Percentiles rank a stretch among this genome's conserved stretches.
phyloP scores from a whole-genome alignment of 2,797 vertebrate species.

The Microchirus variegatus region DNA sequence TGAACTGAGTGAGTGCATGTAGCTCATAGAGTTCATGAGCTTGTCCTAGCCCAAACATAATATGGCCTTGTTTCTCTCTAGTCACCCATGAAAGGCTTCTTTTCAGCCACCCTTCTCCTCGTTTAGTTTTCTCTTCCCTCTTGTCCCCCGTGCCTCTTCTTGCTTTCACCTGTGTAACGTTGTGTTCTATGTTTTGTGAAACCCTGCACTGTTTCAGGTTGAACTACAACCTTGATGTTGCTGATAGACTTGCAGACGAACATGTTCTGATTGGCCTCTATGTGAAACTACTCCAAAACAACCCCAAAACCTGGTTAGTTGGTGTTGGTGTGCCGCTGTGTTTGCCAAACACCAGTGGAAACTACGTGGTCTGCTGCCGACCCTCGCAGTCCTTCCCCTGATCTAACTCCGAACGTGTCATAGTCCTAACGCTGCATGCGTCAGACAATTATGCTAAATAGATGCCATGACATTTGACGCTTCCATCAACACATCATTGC shows the following conservation, averaged over 20 bases:
- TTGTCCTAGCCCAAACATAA: constrained; percentile 58
- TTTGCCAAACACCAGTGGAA: constrained; percentile 57
- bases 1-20: constrained; percentile 33
- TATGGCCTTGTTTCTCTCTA: constrained; percentile 71
- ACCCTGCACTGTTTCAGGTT: constrained; percentile 87
- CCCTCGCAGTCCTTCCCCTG: constrained; percentile 26
- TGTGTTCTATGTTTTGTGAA: constrained; percentile 74
- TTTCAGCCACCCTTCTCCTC: constrained; percentile 62
- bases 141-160: constrained; percentile 7
- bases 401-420: constrained; percentile 36
- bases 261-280: constrained; percentile 98
- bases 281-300: constrained; percentile 97
- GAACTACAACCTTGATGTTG: constrained; percentile 96
- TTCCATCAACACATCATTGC: constrained; percentile 3
- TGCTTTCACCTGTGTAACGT: constrained; percentile 65
- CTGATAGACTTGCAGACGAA: constrained; percentile 98
- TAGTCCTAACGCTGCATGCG: constrained; percentile 50
- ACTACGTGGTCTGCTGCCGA: constrained; percentile 45
- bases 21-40: constrained; percentile 17
- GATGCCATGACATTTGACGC: constrained; percentile 4
- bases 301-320: constrained; percentile 93
- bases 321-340: constrained; percentile 86
- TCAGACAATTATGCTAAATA: constrained; percentile 8
- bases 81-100: constrained; percentile 68
- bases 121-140: constrained; percentile 31